Conservation (phyloP, 1,140 invertebrate genomes). For the Sipha flava region DNA sequence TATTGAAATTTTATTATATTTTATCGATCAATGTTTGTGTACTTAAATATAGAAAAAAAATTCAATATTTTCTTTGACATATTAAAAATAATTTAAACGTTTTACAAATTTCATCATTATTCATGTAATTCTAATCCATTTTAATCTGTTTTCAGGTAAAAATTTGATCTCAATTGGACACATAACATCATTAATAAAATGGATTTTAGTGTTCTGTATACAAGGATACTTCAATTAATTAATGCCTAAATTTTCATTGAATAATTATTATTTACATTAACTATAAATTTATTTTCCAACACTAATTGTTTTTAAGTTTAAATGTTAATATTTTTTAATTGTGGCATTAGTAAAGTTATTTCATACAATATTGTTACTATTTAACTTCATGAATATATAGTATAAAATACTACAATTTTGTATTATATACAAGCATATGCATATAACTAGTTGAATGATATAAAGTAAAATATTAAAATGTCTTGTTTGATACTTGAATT, state of each 20-base stretch:
- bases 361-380: not conserved
- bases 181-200: not conserved
- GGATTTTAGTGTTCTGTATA: not conserved
- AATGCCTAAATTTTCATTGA: not conserved
- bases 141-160: not conserved
- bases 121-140: not conserved
- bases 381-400: not conserved
- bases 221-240: not conserved
- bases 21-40: no score
- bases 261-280: not conserved
- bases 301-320: not conserved
- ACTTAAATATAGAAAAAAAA: no score
- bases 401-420: not conserved
- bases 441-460: not conserved
- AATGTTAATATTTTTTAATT: slow-evolving; percentile 2
- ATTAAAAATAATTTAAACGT: not conserved
- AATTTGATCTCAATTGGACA: slow-evolving; percentile 13
- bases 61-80: no score
- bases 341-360: slow-evolving; percentile 1
- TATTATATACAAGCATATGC: not conserved
- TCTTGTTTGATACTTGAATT: not conserved
- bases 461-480: not conserved
- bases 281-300: not conserved
- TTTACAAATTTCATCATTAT: no score
- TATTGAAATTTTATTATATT: no score